These are phyloP conservation scores for Ellobium chinense DNA, from an alignment of 2,888 invertebrate species.

Conservation along the genomic window DNA sequence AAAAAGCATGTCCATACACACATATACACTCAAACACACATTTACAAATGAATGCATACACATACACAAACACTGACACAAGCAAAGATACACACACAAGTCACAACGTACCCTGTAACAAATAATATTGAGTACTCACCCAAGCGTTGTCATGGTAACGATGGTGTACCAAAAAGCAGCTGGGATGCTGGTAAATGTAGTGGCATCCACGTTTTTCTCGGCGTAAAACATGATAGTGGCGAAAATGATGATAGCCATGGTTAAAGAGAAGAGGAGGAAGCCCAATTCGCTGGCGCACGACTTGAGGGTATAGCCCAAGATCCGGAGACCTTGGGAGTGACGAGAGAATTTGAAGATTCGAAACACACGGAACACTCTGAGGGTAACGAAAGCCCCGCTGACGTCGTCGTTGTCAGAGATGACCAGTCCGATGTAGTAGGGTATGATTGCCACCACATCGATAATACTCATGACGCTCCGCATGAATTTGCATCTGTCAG, in stretches of 20 bases:
- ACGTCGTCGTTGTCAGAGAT: constrained; percentile 99
- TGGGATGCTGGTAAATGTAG: constrained; percentile 99
- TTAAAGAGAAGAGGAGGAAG: constrained; percentile 98
- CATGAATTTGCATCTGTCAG: constrained; percentile 97
- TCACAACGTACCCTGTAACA: no score
- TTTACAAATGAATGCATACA: no score
- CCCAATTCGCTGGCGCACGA: constrained; percentile 99
- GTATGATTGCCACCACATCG: constrained; percentile 99
- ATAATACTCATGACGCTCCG: constrained; percentile 99
- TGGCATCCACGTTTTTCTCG: constrained; percentile 98
- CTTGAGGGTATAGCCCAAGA: constrained; percentile 99
- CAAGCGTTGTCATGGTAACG: constrained; percentile 99
- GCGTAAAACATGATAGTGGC: constrained; percentile 99
- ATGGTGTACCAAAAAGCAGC: constrained; percentile 99
- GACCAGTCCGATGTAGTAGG: constrained; percentile 98
- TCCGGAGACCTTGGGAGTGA: constrained; percentile 98
- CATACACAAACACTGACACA: no score
- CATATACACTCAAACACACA: no score
- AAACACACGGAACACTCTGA: constrained; percentile 99
- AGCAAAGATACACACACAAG: no score
- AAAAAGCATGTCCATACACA: no score
- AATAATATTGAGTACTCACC: constrained; percentile 95
- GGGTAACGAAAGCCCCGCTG: constrained; percentile 98
- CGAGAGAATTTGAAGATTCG: constrained; percentile 99
- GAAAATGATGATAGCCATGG: constrained; percentile 99